Base-by-base conservation (phyloP, 1,140 invertebrate genomes). In the Heliconius melpomene region DNA sequence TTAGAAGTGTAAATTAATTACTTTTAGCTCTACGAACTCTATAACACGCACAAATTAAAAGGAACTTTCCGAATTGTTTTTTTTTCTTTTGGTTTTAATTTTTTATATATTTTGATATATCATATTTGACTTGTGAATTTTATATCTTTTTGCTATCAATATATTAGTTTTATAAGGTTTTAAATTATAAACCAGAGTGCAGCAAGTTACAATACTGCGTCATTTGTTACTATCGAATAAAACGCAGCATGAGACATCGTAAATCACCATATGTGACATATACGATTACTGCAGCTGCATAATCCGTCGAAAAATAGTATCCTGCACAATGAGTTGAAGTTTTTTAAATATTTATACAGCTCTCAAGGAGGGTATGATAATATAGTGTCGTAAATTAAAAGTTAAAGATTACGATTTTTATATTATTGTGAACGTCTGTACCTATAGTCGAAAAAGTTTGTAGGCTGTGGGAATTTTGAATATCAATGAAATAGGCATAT, bases 251-350 rank as follows among this genome's bases (percentile, higher is more conserved):
- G 91, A 89, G 85, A 88, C 80, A 81, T 87, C 86, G 87, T 94
- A 93, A 92, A 93, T 92, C 91, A 92, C 78, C 57, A 57, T 18
- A 85, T 80, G 82, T 90, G 91, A 90, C 91, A 89, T 81, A 90
- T 88, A 89, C 87, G 89, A 90, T 89, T 85, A 82, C 78, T 88
- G 86, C 87, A 90, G 88, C 88, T 89, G 88, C 82, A 87, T 87
- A 85, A 86, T 85, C 84, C 80, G 83, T 88, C 82, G 85, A 89
- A 88, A 91, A 89, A 88, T 88, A 86, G 85, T 84, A 83, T 78
- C 77, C 80, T 29, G 81, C 77, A 83, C 86, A 86, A 82, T 84
- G 81, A 86, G 79, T 76, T 83, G 36, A 72, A 70, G 78, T 83
- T 83, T 89, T 89, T 86, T 81, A 84, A 86, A 87, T 88, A 87